Base-by-base conservation (phyloP, 2,888 invertebrate species). In the Cylloceria caligata region DNA sequence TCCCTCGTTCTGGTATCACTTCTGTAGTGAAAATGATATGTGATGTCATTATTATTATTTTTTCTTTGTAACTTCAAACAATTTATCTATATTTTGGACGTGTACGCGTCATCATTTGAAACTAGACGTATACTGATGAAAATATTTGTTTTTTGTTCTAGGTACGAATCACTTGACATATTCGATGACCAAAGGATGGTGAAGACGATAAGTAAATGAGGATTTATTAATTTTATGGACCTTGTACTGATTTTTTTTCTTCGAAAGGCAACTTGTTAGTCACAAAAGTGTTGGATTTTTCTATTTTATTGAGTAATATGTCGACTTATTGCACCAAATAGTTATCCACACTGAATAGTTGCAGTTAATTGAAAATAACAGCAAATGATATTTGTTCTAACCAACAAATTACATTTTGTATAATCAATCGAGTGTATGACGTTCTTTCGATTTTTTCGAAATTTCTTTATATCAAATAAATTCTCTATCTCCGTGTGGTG, bases 131-230 rank as follows among this genome's bases (percentile, higher is more conserved):
- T 71, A 27, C 27, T 71, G 6, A 71, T 30, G 19, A 52, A 27
- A 42, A 1, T 11, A 11, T 42, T 39, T 71, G 11, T 71, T 42
- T 57, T 27, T 71, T 71, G 69, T 71, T 71, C 13, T 57, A 71
- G 69, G 69, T 71, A 71, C 24, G 69, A 57, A 57, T 57, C 7
- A 42, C 30, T 55, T 39, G 2, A n/a, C n/a, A 13, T 36, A n/a
- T 24, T 55, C 36, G 9, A 7, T 30, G 55, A 27, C 0, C 19
- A 3, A 13, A 16, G 13, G 55, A 57, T 30, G n/a, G 2, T 16
- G 34, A 19, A 60, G 36, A 60, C 19, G 69, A 71, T 71, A 30
- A 71, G 57, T 57, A 57, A 4, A 57, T 19, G 0, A 9, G 0
- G 4, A 9, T 9, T 36, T 52, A 16, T 60, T 19, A 60, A 0